These are phyloP conservation scores for Clusia tigrina DNA, from an alignment of 2,888 invertebrate genomes.

Conservation along the genomic window DNA sequence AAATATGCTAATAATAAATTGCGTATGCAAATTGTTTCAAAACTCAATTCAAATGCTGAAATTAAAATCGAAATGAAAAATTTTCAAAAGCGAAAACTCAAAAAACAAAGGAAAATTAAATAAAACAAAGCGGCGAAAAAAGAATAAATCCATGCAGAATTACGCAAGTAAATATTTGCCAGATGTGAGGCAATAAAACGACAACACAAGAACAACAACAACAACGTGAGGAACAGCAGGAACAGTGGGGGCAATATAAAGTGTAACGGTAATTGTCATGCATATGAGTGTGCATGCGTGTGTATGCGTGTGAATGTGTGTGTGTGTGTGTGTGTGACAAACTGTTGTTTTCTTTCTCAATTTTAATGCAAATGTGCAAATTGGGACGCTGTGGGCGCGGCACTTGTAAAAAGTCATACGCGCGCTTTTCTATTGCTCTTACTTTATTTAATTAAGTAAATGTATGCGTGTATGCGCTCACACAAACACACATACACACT, in stretches of 20 bases:
- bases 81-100: neutral
- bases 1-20: neutral
- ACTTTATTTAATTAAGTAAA: conserved; percentile 8
- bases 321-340: neutral
- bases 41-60: conserved; percentile 6
- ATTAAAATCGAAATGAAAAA: neutral
- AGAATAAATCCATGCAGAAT: neutral
- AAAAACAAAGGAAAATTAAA: neutral
- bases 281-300: neutral
- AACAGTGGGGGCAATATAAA: neutral
- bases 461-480: conserved; percentile 10
- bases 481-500: conserved; percentile 9
- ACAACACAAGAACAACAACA: conserved; percentile 13
- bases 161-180: conserved; percentile 10
- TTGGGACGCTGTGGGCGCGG: neutral
- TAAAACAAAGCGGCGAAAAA: neutral
- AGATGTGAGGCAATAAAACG: conserved; percentile 10
- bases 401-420: neutral
- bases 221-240: conserved; percentile 20
- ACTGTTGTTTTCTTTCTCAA: conserved; percentile 1
- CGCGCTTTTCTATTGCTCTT: conserved; percentile 15
- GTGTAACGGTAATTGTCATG: conserved; percentile 6
- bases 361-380: conserved; percentile 7
- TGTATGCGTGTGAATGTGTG: conserved; percentile 8
- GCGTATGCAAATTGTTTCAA: conserved; percentile 7